These are phyloP conservation scores for Graptemys geographica DNA, from an alignment of 2,797 vertebrate species.

Conservation along the genomic window DNA sequence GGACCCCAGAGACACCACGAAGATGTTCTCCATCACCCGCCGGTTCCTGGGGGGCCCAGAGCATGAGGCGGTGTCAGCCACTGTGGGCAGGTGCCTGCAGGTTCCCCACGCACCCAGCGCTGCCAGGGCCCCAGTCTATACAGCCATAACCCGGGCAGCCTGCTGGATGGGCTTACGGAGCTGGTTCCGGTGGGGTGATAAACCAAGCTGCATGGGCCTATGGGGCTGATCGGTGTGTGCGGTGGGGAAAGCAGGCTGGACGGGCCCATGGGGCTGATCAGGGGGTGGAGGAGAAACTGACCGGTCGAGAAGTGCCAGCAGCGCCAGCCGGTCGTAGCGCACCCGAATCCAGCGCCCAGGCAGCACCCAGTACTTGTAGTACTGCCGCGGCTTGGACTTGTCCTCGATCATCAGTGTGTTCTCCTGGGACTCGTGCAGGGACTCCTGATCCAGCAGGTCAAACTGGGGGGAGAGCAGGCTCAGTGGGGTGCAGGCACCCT, in stretches of 20 bases:
- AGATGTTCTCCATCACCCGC: slow-evolving; percentile 88
- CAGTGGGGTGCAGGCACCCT: not conserved
- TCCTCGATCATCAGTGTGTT: slow-evolving; percentile 95
- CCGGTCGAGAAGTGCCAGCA: slow-evolving; percentile 92
- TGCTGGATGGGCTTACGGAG: not conserved
- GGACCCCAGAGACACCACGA: slow-evolving; percentile 89
- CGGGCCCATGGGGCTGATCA: too few relatives aligned
- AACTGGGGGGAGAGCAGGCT: slow-evolving; percentile 77
- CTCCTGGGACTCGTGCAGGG: slow-evolving; percentile 93
- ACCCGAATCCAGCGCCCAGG: slow-evolving; percentile 92
- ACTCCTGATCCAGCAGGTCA: slow-evolving; percentile 92
- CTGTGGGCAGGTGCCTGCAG: not conserved
- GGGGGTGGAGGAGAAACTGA: slow-evolving; percentile 50
- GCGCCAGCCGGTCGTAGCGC: slow-evolving; percentile 91
- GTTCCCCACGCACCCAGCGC: not conserved
- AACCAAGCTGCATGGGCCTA: too few relatives aligned
- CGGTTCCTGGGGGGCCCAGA: slow-evolving; percentile 83
- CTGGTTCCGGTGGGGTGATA: too few relatives aligned
- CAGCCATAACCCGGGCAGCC: not conserved
- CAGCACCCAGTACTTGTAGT: slow-evolving; percentile 93
- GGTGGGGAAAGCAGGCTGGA: too few relatives aligned
- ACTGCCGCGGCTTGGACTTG: slow-evolving; percentile 91
- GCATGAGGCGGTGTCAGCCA: not conserved
- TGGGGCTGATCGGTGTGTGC: too few relatives aligned
- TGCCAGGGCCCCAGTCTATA: not conserved